Conservation (phyloP, 2,113 vertebrate genomes). For the Cromileptes altivelis region DNA sequence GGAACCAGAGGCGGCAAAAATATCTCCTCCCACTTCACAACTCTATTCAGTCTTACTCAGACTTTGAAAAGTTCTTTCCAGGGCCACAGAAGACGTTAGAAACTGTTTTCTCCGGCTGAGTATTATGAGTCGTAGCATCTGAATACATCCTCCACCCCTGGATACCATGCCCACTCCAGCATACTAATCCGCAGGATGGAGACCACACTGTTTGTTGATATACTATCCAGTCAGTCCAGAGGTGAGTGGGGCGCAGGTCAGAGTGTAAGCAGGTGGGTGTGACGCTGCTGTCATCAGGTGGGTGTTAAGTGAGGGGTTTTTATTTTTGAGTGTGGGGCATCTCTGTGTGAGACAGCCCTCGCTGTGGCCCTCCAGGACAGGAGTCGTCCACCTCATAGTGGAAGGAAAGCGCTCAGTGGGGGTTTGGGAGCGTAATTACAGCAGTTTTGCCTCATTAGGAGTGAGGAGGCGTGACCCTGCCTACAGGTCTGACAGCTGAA, state of each 20-base stretch:
- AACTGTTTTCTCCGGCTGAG: not conserved
- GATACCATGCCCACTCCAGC: not conserved
- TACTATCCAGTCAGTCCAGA: constrained; percentile 15
- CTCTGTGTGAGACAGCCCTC: constrained; percentile 27
- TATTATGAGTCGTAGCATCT: not conserved
- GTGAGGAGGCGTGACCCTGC: constrained; percentile 72
- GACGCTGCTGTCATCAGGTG: constrained; percentile 31
- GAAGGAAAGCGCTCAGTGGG: constrained; percentile 57
- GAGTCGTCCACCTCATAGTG: constrained; percentile 58
- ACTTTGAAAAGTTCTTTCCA: not conserved
- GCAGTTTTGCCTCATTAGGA: constrained; percentile 78
- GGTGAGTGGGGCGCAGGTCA: constrained; percentile 3
- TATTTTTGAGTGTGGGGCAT: constrained; percentile 34
- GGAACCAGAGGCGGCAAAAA: not conserved
- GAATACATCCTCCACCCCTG: not conserved
- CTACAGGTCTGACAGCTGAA: constrained; percentile 75
- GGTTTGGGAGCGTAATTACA: constrained; percentile 70
- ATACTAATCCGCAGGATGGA: not conserved
- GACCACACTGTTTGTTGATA: not conserved
- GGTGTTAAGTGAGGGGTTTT: constrained; percentile 16
- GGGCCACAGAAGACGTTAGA: not conserved
- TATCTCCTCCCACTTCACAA: not conserved
- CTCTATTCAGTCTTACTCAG: too few relatives aligned
- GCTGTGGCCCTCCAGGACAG: constrained; percentile 63
- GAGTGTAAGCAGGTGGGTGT: constrained; percentile 24